Evolutionary conservation across 1,140 invertebrate genomes (phyloP), one percentile per base, ranked within the genome.

Genomic region (Bursaphelenchus mucronatus): DNA sequence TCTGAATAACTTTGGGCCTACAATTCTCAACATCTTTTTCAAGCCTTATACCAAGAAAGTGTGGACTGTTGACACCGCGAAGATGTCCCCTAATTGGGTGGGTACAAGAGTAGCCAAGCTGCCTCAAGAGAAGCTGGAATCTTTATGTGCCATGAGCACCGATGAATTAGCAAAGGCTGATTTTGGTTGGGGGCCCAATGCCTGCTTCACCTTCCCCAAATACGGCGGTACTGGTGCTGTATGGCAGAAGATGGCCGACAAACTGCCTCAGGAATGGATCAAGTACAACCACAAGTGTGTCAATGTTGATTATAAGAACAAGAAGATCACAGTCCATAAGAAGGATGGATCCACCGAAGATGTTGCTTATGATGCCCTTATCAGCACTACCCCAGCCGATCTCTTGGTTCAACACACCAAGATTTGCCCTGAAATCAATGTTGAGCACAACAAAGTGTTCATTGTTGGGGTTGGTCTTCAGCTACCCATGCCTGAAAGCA

Each of bases 121-220:
- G 41, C 76, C 78, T 45, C 74, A 80, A 52, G 69, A 80, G 43
- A 80, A 80, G 49, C 59, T 80, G 40, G 78, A 80, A 54, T 64
- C 68, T 47, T 45, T 80, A 5, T 80, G 78, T 56, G 74, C 73
- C 13, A 78, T 80, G 74, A 63, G 78, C 54, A 69, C 49, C 9
- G 63, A 80, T 11, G 68, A 76, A 55, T 70, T 80, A 52, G 55
- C 57, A 66, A 76, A 74, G 17, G 80, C 78, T 44, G 78, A 82
- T 59, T 79, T 82, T 54, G 78, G 80, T 45, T 81, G 79, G 79
- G 79, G 78, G 40, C 79, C 79, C 41, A 80, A 80, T 56, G 68
- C 70, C 6, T 66, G 64, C 49, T 80, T 80, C 63, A 65, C 66
- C 40, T 81, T 82, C 66, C 79, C 79, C 11, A 81, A 75, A 30